Evolutionary conservation across 2,113 vertebrate genomes (phyloP).

Genomic region (Prunella himalayana): DNA sequence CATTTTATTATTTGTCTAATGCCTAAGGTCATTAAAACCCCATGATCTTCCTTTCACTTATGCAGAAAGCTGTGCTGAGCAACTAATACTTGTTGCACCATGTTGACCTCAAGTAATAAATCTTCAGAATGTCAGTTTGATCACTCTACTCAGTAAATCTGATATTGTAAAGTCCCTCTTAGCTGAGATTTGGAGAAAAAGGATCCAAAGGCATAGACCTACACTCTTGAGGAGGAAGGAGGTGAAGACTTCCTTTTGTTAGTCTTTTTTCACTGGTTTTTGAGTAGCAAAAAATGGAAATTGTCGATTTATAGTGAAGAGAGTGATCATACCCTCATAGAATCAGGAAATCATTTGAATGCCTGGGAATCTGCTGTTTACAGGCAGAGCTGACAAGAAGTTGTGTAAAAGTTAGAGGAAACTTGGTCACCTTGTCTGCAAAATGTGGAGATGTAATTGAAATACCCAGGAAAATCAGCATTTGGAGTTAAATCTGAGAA

Average conservation of each 20-base stretch:
- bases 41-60: background rate
- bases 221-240: background rate
- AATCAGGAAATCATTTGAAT: background rate
- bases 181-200: background rate
- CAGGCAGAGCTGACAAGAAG: background rate
- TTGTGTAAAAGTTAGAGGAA: background rate
- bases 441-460: background rate
- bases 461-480: conserved; percentile 15
- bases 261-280: background rate
- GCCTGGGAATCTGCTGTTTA: background rate
- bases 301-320: background rate
- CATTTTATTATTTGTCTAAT: conserved; percentile 1
- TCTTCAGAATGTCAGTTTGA: conserved; percentile 12
- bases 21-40: conserved; percentile 10
- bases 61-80: background rate
- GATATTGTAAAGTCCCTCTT: background rate
- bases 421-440: conserved; percentile 19
- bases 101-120: background rate
- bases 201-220: background rate
- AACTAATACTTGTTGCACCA: conserved; percentile 35
- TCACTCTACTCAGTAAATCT: background rate
- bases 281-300: background rate
- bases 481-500: conserved; percentile 61
- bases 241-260: background rate
- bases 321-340: background rate